Base-by-base conservation (phyloP, 2,888 invertebrate genomes). In the Alsophila aescularia region DNA sequence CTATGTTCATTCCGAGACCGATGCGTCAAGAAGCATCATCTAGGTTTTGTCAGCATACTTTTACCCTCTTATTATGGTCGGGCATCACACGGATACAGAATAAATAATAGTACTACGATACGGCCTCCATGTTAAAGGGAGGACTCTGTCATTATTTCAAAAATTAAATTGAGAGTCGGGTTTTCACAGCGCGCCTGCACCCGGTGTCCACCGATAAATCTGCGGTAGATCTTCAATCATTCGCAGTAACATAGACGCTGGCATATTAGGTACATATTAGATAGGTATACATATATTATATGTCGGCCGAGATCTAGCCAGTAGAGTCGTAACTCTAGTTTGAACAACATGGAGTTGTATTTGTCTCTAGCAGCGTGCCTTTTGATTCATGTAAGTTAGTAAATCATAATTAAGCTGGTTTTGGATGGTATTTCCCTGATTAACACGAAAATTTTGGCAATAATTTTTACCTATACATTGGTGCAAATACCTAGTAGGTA, bases 361-460 rank as follows among this genome's bases (percentile, higher is more conserved):
- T 24, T 56, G 42, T 36, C 52, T 9, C 13, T 54, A 9, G 37
- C 18, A 8, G 24, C 49, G 43, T 54, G 48, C 2, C 18, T 44
- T 36, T 8, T 54, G 7, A 31, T 56, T 47, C 53, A 52, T 47
- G 64, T 64, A 41, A 64, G 64, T 61, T 16, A 12, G 8, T 18
- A 18, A 18, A 18, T 36, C 15, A 24, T n/a, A 29, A 29, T 16
- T 41, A n/a, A 31, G 0, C 13, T 15, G n/a, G 24, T 39, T 40
- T 34, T 14, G 15, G 0, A 14, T 24, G 40, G 12, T 9, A 41
- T 29, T 27, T 14, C 27, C 29, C 8, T 27, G 29, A 8, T 8
- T 24, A 5, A 2, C n/a, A 29, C 10, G 29, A 29, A 10, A n/a
- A n/a, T 29, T 29, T 29, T 2, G 29, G 2, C 4, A 3, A 29